These are phyloP conservation scores for Hemibagrus wyckioides DNA, from an alignment of 2,113 vertebrate genomes.

Conservation along the genomic window DNA sequence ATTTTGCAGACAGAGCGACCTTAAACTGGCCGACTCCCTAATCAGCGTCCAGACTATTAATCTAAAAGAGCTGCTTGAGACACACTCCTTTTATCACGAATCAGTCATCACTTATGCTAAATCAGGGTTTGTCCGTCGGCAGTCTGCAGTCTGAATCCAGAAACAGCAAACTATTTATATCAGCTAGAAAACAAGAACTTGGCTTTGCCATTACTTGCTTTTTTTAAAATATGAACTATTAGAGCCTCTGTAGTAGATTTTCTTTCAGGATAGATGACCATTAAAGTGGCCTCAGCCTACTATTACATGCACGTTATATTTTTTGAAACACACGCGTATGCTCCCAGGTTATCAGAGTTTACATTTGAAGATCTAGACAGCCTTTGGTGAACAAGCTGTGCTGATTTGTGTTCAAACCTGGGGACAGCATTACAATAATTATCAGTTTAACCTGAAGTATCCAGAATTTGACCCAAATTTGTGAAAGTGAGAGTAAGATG, in stretches of 20 bases:
- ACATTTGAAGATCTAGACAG: neutral
- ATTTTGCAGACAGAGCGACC: too few species aligned
- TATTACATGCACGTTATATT: neutral
- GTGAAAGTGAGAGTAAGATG: neutral
- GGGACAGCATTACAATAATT: neutral
- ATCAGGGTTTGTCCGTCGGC: neutral
- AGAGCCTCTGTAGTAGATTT: neutral
- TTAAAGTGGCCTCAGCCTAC: neutral
- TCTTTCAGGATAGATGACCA: neutral
- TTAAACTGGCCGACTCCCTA: too few species aligned
- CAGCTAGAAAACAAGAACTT: too few species aligned
- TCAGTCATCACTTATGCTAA: neutral
- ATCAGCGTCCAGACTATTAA: too few species aligned
- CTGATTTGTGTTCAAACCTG: too few species aligned
- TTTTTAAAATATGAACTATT: neutral
- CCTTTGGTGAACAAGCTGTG: neutral
- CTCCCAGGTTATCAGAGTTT: neutral
- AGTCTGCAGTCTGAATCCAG: neutral
- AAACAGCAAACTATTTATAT: too few species aligned
- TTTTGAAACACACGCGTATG: neutral
- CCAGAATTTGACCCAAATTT: neutral
- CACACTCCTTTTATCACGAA: neutral
- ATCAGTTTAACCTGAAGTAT: neutral
- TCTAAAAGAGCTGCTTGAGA: too few species aligned
- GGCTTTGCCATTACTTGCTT: too few species aligned